These are phyloP conservation scores for Caenorhabditis zanzibari DNA, from an alignment of 2,888 invertebrate species.

Conservation along the genomic window DNA sequence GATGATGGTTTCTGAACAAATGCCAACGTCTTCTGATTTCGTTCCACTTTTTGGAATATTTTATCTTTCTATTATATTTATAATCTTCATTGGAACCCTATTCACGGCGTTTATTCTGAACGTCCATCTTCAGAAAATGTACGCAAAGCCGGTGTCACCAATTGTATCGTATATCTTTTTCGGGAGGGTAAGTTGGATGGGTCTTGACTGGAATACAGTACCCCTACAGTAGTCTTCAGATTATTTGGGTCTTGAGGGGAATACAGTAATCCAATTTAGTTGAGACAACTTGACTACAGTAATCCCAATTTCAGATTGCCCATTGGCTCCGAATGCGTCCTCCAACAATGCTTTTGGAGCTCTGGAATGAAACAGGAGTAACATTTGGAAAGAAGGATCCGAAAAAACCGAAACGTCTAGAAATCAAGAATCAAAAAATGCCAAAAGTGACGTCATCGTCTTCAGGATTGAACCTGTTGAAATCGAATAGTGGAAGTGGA, in stretches of 20 bases:
- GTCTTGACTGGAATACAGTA: not conserved
- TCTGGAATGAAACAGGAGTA: conserved; percentile 79
- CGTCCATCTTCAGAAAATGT: conserved; percentile 82
- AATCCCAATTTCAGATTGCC: conserved; percentile 66
- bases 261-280: not conserved
- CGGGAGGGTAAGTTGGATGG: conserved; percentile 71
- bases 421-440: conserved; percentile 19
- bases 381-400: conserved; percentile 53
- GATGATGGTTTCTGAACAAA: conserved; percentile 85
- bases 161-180: conserved; percentile 81
- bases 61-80: conserved; percentile 82
- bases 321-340: conserved; percentile 80
- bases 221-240: not conserved
- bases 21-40: conserved; percentile 84
- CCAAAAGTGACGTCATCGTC: conserved; percentile 57
- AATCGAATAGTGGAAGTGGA: conserved; percentile 38
- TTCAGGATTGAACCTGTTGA: conserved; percentile 53
- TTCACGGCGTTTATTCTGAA: conserved; percentile 83
- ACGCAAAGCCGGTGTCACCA: conserved; percentile 81
- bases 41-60: conserved; percentile 82
- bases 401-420: conserved; percentile 22
- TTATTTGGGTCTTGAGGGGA: not conserved
- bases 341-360: conserved; percentile 80
- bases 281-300: not conserved
- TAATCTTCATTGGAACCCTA: conserved; percentile 83